Evolutionary conservation across 2,113 vertebrate species (phyloP).

Genomic region (Eudyptes chrysolophus): DNA sequence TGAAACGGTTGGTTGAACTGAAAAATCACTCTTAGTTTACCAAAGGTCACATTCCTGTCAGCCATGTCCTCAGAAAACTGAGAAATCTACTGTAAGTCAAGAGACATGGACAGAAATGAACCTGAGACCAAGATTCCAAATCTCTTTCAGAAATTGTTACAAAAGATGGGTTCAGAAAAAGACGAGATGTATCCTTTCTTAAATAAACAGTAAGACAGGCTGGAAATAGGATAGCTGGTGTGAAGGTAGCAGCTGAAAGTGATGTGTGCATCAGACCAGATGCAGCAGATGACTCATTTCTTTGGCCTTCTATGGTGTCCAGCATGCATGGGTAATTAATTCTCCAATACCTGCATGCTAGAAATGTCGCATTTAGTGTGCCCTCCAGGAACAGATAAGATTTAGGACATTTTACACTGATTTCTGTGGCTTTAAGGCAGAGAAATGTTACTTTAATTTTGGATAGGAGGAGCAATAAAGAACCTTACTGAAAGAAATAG

Average conservation of each 20-base stretch:
- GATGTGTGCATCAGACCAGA: neutral
- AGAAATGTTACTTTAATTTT: neutral
- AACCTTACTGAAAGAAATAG: neutral
- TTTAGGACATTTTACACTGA: neutral
- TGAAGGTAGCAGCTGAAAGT: neutral
- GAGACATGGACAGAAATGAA: neutral
- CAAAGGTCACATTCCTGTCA: neutral
- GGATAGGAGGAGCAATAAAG: neutral
- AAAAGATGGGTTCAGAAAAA: neutral
- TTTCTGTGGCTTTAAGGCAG: neutral
- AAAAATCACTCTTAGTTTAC: neutral
- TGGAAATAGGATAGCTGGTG: neutral
- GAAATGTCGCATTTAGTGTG: neutral
- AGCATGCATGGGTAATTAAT: neutral
- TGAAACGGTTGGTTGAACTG: neutral
- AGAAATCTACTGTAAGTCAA: neutral
- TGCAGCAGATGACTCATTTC: neutral
- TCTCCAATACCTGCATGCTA: neutral
- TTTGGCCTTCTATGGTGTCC: neutral
- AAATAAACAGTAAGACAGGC: neutral
- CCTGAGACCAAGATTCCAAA: neutral
- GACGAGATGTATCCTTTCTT: accelerated
- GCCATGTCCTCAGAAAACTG: accelerated
- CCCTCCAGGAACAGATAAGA: neutral
- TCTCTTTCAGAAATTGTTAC: neutral